A percentile compares a stretch with the other conserved stretches of the same genome.
Evolutionary conservation across 2,888 invertebrate genomes (phyloP).

Genomic region (Acheta domesticus): DNA sequence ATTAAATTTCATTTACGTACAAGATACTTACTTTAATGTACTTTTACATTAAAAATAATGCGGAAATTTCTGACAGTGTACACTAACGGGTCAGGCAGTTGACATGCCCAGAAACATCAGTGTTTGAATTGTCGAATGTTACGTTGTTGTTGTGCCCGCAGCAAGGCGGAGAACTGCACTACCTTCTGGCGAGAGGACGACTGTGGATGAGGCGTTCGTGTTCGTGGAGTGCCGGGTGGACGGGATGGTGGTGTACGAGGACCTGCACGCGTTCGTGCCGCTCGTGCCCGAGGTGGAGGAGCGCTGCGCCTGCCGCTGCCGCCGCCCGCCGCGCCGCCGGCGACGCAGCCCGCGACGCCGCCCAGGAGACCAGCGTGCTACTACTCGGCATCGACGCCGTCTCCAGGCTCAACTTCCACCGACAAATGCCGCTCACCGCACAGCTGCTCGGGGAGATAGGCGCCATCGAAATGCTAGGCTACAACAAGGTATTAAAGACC

Average conservation of each 20-base stretch:
- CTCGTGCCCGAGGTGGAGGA: constrained; percentile 30
- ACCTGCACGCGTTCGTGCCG: constrained; percentile 65
- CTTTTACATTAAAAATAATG: too few relatives aligned
- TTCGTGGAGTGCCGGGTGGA: constrained; percentile 60
- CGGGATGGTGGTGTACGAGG: constrained; percentile 57
- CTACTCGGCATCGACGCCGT: constrained; percentile 82
- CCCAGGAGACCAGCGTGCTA: constrained; percentile 58
- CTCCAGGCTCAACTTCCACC: constrained; percentile 77
- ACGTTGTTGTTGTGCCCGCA: too few relatives aligned
- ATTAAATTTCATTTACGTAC: too few relatives aligned
- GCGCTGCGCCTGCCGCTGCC: constrained; percentile 20
- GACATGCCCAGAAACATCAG: too few relatives aligned
- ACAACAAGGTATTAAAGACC: constrained; percentile 70
- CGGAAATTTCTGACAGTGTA: too few relatives aligned
- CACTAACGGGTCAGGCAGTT: too few relatives aligned
- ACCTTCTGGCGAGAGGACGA: constrained; percentile 50
- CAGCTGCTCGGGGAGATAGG: constrained; percentile 59
- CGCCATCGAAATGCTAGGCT: constrained; percentile 78
- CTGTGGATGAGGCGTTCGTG: constrained; percentile 62
- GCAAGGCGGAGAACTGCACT: constrained; percentile 46
- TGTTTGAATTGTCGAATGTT: too few relatives aligned
- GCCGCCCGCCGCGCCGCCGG: background rate
- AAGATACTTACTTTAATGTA: too few relatives aligned
- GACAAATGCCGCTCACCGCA: constrained; percentile 75
- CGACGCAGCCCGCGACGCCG: background rate